Conservation (phyloP, 2,888 invertebrate species). For the Cryptops parisi region DNA sequence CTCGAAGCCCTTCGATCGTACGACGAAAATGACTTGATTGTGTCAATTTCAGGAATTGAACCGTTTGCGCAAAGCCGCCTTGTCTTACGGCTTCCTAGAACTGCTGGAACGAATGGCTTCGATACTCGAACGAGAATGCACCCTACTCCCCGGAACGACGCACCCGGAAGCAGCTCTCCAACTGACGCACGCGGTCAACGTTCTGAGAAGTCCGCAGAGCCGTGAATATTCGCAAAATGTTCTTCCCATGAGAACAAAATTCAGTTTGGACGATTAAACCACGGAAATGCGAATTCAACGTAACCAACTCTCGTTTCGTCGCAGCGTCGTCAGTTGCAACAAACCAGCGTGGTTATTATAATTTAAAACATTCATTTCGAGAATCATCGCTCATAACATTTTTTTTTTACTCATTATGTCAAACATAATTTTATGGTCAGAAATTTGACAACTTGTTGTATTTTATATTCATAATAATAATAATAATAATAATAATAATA, state of each 20-base stretch:
- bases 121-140: slow-evolving; percentile 78
- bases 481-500: no score
- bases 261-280: slow-evolving; percentile 21
- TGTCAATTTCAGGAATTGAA: slow-evolving; percentile 60
- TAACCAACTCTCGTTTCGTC: no score
- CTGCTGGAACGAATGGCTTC: slow-evolving; percentile 68
- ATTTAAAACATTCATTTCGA: no score
- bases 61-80: slow-evolving; percentile 71
- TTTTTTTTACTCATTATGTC: no score
- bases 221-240: slow-evolving; percentile 38
- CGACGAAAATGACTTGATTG: not conserved
- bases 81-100: slow-evolving; percentile 81
- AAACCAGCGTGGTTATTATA: no score
- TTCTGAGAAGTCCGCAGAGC: slow-evolving; percentile 51
- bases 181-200: slow-evolving; percentile 71
- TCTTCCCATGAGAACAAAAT: slow-evolving; percentile 37
- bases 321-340: no score
- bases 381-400: no score
- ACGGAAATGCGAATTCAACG: no score
- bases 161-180: slow-evolving; percentile 80
- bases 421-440: no score
- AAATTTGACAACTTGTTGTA: no score
- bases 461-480: no score
- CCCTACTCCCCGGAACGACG: slow-evolving; percentile 54
- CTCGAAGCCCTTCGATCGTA: not conserved